phyloP scores from a whole-genome alignment of 1,140 invertebrate genomes.

The Brachionus plicatilis region DNA sequence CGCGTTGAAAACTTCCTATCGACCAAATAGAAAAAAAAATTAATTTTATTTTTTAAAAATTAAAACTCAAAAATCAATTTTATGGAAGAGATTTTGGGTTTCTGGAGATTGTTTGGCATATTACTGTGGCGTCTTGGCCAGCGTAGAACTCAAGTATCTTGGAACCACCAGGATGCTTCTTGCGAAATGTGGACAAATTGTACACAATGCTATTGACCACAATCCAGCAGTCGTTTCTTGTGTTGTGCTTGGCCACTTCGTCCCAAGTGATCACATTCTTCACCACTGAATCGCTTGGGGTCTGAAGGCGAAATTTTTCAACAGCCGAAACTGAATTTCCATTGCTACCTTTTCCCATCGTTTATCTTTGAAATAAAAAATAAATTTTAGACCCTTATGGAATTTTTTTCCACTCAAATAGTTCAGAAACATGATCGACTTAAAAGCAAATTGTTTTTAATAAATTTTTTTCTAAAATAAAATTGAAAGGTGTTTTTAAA shows the following conservation, averaged over 20 bases:
- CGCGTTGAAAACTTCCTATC: conserved; percentile 44
- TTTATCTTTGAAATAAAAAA: not conserved
- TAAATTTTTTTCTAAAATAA: no score
- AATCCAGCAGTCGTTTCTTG: conserved; percentile 47
- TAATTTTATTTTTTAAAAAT: not conserved
- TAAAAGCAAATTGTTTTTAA: not conserved
- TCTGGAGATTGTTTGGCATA: not conserved
- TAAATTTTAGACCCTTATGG: not conserved
- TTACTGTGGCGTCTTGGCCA: conserved; percentile 52
- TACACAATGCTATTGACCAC: conserved; percentile 51
- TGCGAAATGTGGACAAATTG: conserved; percentile 50
- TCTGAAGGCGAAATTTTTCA: not conserved
- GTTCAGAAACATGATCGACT: not conserved
- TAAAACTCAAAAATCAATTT: not conserved
- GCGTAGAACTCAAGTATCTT: conserved; percentile 50
- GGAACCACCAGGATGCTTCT: conserved; percentile 53
- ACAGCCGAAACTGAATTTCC: not conserved
- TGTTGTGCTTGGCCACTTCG: conserved; percentile 46
- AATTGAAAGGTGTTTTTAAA: not conserved
- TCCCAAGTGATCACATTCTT: conserved; percentile 44
- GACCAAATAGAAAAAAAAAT: not conserved
- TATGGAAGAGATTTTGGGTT: no score
- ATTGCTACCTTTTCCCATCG: conserved; percentile 22
- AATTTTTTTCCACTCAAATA: not conserved
- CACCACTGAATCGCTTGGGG: not conserved